Evolutionary conservation across 2,113 vertebrate genomes (phyloP), one percentile per base, ranked within the genome.

Genomic region (Petaurus breviceps): DNA sequence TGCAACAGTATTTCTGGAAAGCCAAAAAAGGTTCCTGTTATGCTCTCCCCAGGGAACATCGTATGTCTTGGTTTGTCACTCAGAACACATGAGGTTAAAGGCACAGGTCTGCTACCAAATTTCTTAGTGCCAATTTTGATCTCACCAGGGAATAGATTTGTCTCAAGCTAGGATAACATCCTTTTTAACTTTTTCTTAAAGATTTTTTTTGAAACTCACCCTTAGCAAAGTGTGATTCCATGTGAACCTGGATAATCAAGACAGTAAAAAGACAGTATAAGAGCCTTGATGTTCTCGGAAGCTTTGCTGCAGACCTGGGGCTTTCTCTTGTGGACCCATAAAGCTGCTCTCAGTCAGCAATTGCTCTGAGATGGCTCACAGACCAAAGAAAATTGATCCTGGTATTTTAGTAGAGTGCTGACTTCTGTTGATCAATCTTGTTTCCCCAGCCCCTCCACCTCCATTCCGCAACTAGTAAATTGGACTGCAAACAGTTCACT

Each of bases 41-140:
- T 46, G 22, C 43, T 94, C 93, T 3, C 94, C 89, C 5, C 89
- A 93, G 92, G 51, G 90, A 7, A 90, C 22, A 10, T 89, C 16
- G 6, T 89, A 8, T 94, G 92, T 90, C 91, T 92, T 0, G 0
- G 23, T 89, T 1, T 91, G 91, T 8, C n/a, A 93, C 92, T 93
- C 31, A 9, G 0, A 49, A 24, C 46, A 53, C 37, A 61, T 94
- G 23, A 90, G 46, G 49, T 49, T 26, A 90, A 51, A 68, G 43
- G 43, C 37, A 46, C 1, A 93, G 90, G 68, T 94, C 26, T 3
- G 31, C 28, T 43, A 9, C 50, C 2, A 51, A 93, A 7, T 47
- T 90, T 97, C 96, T 93, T 54, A 96, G 94, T 91, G 43, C 0
- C 25, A 43, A 2, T 26, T 93, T 91, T 90, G 93, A 90, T 16